Evolutionary conservation across 2,113 vertebrate genomes (phyloP).

Genomic region (Antechinus flavipes): DNA sequence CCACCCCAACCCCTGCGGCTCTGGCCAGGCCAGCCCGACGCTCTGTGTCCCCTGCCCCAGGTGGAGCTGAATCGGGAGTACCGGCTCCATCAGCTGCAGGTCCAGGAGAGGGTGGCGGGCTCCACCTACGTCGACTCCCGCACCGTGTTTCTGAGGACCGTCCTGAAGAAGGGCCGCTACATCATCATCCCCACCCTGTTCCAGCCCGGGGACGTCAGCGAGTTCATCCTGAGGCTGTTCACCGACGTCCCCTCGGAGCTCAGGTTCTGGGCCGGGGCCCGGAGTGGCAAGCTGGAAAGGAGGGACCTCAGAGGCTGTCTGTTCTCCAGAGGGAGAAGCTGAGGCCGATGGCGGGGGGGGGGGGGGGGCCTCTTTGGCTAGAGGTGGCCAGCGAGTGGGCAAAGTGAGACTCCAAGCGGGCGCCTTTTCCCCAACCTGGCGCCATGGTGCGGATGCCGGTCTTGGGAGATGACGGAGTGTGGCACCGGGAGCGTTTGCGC

Average conservation of each 20-base stretch:
- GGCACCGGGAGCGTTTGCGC: neutral
- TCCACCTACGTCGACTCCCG: slow-evolving; percentile 92
- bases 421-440: neutral
- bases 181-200: slow-evolving; percentile 93
- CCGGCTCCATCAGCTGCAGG: slow-evolving; percentile 91
- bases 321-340: neutral
- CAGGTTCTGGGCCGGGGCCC: slow-evolving; percentile 83
- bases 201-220: slow-evolving; percentile 80
- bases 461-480: neutral
- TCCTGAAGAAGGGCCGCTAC: slow-evolving; percentile 90
- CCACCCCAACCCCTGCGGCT: too few species aligned
- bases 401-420: too few species aligned
- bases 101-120: slow-evolving; percentile 86
- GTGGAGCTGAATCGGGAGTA: slow-evolving; percentile 95
- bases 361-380: too few species aligned
- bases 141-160: slow-evolving; percentile 88
- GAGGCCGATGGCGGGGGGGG: neutral
- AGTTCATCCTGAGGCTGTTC: slow-evolving; percentile 92
- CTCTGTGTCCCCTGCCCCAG: slow-evolving; percentile 77
- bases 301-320: neutral
- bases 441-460: neutral
- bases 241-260: slow-evolving; percentile 90
- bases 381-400: too few species aligned
- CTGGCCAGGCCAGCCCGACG: neutral
- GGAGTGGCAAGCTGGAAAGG: too few species aligned